Conservation (phyloP, 92 coral and sea anemone species). For the Epizoanthus rinbou region DNA sequence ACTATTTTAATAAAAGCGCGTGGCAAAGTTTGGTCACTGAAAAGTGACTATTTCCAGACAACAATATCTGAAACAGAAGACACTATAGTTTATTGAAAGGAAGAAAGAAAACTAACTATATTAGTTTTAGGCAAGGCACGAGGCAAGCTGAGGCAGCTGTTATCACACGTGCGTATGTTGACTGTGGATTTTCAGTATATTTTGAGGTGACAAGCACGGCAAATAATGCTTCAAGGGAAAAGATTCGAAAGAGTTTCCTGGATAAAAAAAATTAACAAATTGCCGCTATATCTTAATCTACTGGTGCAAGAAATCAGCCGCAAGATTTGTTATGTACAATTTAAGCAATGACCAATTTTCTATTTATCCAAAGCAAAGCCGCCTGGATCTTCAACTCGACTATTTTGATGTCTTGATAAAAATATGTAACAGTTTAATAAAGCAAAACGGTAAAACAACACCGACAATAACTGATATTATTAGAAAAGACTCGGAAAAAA, state of each 20-base stretch:
- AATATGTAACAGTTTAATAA: too few species aligned
- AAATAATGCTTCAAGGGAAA: constrained; percentile 28
- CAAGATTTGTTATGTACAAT: not conserved
- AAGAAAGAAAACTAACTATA: not conserved
- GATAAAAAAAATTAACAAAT: constrained; percentile 43
- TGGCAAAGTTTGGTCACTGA: not conserved
- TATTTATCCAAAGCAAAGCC: too few species aligned
- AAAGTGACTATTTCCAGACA: constrained; percentile 5
- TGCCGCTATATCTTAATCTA: constrained; percentile 44
- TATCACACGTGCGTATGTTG: constrained; percentile 32
- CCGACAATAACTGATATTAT: too few species aligned
- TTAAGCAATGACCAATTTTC: not conserved
- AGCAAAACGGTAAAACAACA: too few species aligned
- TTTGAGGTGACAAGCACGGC: constrained; percentile 30
- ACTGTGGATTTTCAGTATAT: not conserved
- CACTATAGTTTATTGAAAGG: constrained; percentile 1
- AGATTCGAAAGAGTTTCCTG: constrained; percentile 32
- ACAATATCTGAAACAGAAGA: not conserved
- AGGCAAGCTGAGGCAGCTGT: constrained; percentile 40
- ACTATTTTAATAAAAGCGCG: not conserved
- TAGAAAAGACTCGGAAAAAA: too few species aligned
- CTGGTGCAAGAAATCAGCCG: constrained; percentile 4
- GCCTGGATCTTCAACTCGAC: too few species aligned
- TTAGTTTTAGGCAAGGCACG: not conserved
- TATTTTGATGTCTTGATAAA: too few species aligned